Base-by-base conservation (phyloP, 2,888 invertebrate genomes). In the Caenorhabditis japonica region DNA sequence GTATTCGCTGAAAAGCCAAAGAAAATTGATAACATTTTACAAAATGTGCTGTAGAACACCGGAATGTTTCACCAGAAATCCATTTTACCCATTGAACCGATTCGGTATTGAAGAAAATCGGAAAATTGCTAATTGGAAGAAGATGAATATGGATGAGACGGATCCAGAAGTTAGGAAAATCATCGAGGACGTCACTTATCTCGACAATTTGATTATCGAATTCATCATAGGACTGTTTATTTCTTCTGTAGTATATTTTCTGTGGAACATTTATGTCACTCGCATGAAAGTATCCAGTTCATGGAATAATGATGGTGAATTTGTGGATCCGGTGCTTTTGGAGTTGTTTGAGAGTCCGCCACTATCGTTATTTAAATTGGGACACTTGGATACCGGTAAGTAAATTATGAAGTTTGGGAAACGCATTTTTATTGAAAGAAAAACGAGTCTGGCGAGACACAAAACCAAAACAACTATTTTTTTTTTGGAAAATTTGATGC, bases 31-130 rank as follows among this genome's bases (percentile, higher is more conserved):
- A 8, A 47, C 47, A 13, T 59, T 13, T n/a, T 47, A 47, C 17
- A 59, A 59, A 39, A 25, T 59, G 33, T 59, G 59, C 19, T 59
- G 59, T 30, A 36, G 30, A 19, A 43, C 30, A n/a, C 19, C 34
- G 23, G 51, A 51, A 23, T 51, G 51, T 19, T 25, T 51, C 3
- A 13, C n/a, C 8, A 15, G 34, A n/a, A 36, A 51, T 23, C 36
- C 19, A 51, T 51, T 51, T 21, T 36, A 51, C 17, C 51, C 51
- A n/a, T 36, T 51, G 7, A 23, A 10, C 3, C 12, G 51, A 36
- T 51, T 51, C 30, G 51, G 51, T n/a, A 51, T n/a, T n/a, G n/a
- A n/a, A n/a, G n/a, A n/a, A n/a, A n/a, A n/a, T n/a, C n/a, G n/a
- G n/a, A n/a, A n/a, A n/a, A n/a, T n/a, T n/a, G n/a, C n/a, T n/a